Evolutionary conservation across 2,797 vertebrate species (phyloP), one percentile per base, ranked within the genome.

Genomic region (Acipenser ruthenus): DNA sequence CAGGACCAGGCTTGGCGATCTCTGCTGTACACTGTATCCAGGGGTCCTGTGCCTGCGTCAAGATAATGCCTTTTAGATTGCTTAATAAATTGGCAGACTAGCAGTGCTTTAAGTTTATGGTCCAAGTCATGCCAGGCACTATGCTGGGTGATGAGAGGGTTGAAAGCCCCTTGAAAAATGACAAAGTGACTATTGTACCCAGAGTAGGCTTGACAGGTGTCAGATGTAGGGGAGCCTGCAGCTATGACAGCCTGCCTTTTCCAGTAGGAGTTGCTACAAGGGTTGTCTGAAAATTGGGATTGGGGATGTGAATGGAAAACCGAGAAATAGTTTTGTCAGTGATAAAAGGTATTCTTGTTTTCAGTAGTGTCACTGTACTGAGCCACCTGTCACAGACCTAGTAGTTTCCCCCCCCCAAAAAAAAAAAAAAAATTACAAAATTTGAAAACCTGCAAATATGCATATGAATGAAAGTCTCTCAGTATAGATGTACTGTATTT

Each of bases 161-260:
- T 85, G 84, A 86, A 86, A 87, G 86, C 87, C 84, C 85, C 80
- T 83, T 84, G n/a, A 83, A 88, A 89, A 85, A 88, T 87, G 87
- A 89, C 86, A 89, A 85, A 77, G 80, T 84, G 82, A 77, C 82
- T 83, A 81, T 78, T 83, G 88, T 86, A 88, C 87, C 75, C 84
- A 85, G 88, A 87, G 87, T 82, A 84, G 83, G 86, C 89, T 88
- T 89, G 88, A 89, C 88, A 89, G 89, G 84, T 87, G 85, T 89
- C 85, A 89, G 89, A 89, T 89, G 87, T 88, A 79, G 84, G 87
- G 87, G 83, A 89, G 89, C 88, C 89, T 84, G 85, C 87, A 89
- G 87, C 86, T 83, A 88, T 85, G 87, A 87, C 83, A 82, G 67
- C 65, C 84, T 80, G 83, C 80, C 76, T 82, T 80, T 86, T 85